Base-by-base conservation (phyloP, 2,888 invertebrate species). In the Crepidodera aurea region DNA sequence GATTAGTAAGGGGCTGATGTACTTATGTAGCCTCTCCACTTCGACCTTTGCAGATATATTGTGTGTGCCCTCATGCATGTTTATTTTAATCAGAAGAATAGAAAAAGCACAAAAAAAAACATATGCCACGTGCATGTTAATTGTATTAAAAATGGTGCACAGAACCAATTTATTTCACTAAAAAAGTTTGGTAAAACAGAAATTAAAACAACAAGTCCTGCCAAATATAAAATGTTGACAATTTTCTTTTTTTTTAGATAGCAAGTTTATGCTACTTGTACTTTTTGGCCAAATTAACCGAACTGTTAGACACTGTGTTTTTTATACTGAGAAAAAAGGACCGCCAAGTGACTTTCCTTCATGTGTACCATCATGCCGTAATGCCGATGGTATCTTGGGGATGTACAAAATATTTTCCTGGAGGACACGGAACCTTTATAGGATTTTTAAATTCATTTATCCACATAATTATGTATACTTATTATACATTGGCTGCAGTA, bases 381-480 rank as follows among this genome's bases (percentile, higher is more conserved):
- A 97, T 97, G 96, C 95, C 96, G 1, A 87, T 94, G 86, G 90
- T 93, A 73, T 92, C 93, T 54, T 97, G 96, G 96, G 94, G 93
- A 44, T 92, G 91, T 10, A 92, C 94, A 10, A 94, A 94, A 80
- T 96, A 93, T 78, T 91, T 87, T 76, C 71, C 76, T 2, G 90
- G 90, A 32, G 90, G 90, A 16, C 91, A 90, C 55, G 87, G 89
- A 0, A 84, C 89, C 3, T 86, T 91, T 69, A 86, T 90, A 39
- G 89, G 90, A 0, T 83, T 90, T 67, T 78, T 92, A 2, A 93
- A 93, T 78, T 88, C 90, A 0, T 83, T 89, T 61, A 91, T 93
- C 0, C 93, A 93, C 76, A 85, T 92, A 0, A 83, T 93, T 68
- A 93, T 94, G 93, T 93, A 93, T 76, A 83, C 86, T 0, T 93